phyloP scores from a whole-genome alignment of 2,888 invertebrate species.

The Marronus borbonicus region DNA sequence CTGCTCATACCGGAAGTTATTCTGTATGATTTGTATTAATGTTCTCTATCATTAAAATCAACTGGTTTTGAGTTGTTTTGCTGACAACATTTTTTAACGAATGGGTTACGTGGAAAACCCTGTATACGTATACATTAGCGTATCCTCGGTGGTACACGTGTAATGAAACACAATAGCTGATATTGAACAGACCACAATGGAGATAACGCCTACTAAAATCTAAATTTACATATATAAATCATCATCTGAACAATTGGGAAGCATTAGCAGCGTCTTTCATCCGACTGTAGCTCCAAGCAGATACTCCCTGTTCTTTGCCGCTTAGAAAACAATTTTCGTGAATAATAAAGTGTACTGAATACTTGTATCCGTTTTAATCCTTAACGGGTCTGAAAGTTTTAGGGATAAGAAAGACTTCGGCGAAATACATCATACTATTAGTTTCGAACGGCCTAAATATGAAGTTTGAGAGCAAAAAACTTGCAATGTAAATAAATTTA shows the following conservation, averaged over 20 bases:
- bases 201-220: neutral
- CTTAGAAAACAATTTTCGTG: neutral
- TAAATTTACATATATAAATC: conserved; percentile 1
- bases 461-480: too few relatives aligned
- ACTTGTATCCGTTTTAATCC: neutral
- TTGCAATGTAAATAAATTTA: too few relatives aligned
- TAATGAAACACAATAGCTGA: neutral
- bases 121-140: too few relatives aligned
- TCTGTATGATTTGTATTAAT: too few relatives aligned
- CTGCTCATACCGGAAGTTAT: too few relatives aligned
- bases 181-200: too few relatives aligned
- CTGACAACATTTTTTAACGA: too few relatives aligned
- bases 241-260: neutral
- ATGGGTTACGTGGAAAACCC: too few relatives aligned
- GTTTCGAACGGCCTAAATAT: too few relatives aligned
- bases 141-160: neutral
- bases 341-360: neutral
- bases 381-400: neutral
- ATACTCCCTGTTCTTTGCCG: neutral
- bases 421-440: neutral
- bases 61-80: too few relatives aligned
- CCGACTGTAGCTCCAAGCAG: neutral
- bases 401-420: neutral
- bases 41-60: too few relatives aligned
- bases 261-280: neutral